phyloP scores from a whole-genome alignment of 2,888 invertebrate species.

The Phytoseiulus persimilis region DNA sequence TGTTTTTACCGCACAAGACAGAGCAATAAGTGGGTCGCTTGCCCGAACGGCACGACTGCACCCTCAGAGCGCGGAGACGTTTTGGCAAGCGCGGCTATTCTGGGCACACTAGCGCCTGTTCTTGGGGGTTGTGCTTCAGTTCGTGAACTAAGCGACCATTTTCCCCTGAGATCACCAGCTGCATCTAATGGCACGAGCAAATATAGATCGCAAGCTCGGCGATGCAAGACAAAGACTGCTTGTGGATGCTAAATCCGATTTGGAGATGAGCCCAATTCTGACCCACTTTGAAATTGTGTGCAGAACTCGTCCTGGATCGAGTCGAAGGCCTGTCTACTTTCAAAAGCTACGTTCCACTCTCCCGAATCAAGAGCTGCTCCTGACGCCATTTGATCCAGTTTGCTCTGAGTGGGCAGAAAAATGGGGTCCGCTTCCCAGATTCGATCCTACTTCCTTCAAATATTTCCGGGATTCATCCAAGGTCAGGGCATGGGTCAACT shows the following conservation, averaged over 20 bases:
- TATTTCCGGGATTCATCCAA: too few relatives aligned
- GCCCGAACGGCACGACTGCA: neutral
- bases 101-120: neutral
- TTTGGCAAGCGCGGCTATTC: neutral
- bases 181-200: neutral
- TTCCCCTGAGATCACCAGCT: neutral
- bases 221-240: neutral
- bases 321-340: too few relatives aligned
- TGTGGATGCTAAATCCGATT: neutral
- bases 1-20: neutral
- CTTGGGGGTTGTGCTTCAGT: neutral
- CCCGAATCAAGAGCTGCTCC: too few relatives aligned
- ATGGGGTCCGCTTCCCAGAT: too few relatives aligned
- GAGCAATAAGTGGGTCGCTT: neutral
- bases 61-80: neutral
- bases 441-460: too few relatives aligned
- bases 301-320: neutral
- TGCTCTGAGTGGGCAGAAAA: too few relatives aligned
- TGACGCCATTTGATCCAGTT: too few relatives aligned
- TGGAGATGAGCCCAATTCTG: neutral
- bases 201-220: neutral
- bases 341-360: too few relatives aligned
- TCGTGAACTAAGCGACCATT: neutral
- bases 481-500: too few relatives aligned
- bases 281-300: neutral